Evolutionary conservation across 2,797 vertebrate species (phyloP).

Genomic region (Sylvilagus floridanus): DNA sequence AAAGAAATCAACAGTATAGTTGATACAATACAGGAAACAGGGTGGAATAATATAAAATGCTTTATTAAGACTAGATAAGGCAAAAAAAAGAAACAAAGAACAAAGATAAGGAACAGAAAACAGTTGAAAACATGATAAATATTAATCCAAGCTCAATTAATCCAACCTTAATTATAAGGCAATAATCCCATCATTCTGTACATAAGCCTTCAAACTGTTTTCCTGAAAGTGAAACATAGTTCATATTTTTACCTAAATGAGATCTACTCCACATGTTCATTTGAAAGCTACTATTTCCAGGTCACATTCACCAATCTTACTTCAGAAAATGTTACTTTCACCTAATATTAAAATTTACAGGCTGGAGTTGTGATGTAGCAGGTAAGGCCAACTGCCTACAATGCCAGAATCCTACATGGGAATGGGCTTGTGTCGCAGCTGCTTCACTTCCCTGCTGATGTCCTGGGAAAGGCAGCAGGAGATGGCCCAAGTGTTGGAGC

Average conservation of each 20-base stretch:
- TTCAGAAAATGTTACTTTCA: slow-evolving; percentile 16
- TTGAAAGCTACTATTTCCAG: not conserved
- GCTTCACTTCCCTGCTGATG: too few species aligned
- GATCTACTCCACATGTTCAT: not conserved
- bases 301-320: not conserved
- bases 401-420: too few species aligned
- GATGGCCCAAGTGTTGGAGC: too few species aligned
- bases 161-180: too few species aligned
- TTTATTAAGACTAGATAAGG: not conserved
- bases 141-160: not conserved
- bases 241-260: slow-evolving; percentile 7
- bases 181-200: too few species aligned
- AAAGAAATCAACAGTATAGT: not conserved
- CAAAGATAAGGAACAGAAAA: not conserved
- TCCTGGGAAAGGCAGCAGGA: too few species aligned
- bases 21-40: not conserved
- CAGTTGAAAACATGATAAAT: not conserved
- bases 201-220: too few species aligned
- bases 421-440: too few species aligned
- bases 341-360: not conserved
- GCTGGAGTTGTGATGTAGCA: too few species aligned
- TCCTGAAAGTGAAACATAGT: too few species aligned
- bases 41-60: not conserved
- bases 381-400: too few species aligned
- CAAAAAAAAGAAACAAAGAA: not conserved